Evolutionary conservation across 2,888 invertebrate species (phyloP), one percentile per base, ranked within the genome.

Genomic region (Cephus nigrinus): DNA sequence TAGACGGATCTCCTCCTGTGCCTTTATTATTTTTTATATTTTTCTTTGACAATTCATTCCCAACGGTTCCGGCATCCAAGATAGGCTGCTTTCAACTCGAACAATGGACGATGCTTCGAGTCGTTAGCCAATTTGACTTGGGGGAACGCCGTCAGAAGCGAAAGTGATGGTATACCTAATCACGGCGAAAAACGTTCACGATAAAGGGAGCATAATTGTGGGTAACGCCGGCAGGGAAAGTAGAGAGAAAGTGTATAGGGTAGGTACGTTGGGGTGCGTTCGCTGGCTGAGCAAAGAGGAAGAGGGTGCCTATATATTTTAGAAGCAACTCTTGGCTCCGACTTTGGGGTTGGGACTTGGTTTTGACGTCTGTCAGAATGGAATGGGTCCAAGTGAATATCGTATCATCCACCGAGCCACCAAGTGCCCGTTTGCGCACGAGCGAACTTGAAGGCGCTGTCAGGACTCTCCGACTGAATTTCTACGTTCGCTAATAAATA

Each of bases 331-430:
- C 78, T 78, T 78, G 74, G 72, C 68, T 76, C 75, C 68, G 78
- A 68, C 76, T 71, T 36, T 30, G 78, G 75, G 68, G 75, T 71
- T 75, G 55, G 79, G 80, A 82, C 83, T 81, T 84, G 83, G 82
- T 84, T 84, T 82, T 84, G 82, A 83, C 82, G 83, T 83, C 81
- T 82, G 80, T 83, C 78, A 82, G 80, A 82, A 86, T 81, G 83
- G 84, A 85, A 84, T 82, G 85, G 83, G 83, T 80, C 81, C 77
- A 74, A 82, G 82, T 87, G 85, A 87, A 87, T 86, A 86, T 87
- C 86, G 86, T 84, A 87, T 86, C 84, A 87, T 83, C 81, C 80
- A 75, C 78, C 83, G 55, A 77, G 72, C 72, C 2, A 23, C 55
- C 2, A 23, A 55, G 55, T 55, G 23, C 9, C 55, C 9, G 15